Percentiles rank a stretch among this genome's conserved stretches.
phyloP scores from a whole-genome alignment of 2,888 invertebrate genomes.

The Listrodromus nycthemerus region DNA sequence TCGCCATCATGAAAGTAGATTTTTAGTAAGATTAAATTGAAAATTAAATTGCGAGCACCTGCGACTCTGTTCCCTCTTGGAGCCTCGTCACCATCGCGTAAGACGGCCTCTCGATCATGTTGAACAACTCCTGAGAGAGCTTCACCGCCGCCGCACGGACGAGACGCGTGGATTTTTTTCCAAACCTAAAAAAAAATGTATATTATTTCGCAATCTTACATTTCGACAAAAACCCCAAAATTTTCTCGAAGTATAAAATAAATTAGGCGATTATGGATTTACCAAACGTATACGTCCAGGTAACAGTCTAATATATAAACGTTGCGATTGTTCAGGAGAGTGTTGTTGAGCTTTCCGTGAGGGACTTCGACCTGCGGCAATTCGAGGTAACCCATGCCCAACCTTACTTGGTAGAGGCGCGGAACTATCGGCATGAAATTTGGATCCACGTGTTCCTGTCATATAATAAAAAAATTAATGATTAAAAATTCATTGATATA shows the following conservation, averaged over 20 bases:
- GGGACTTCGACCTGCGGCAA: constrained; percentile 95
- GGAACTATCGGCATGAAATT: constrained; percentile 89
- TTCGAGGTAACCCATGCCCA: constrained; percentile 99
- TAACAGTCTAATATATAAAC: constrained; percentile 98
- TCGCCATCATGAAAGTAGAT: not conserved
- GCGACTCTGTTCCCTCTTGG: constrained; percentile 96
- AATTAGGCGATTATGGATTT: constrained; percentile 73
- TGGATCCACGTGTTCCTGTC: constrained; percentile 90
- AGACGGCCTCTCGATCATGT: constrained; percentile 95
- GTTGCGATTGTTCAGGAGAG: constrained; percentile 93
- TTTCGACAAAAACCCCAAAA: not conserved
- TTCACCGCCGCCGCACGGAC: constrained; percentile 98
- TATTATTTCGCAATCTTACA: not conserved
- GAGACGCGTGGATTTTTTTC: constrained; percentile 97
- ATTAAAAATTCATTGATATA: constrained; percentile 30
- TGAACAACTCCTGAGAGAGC: constrained; percentile 97
- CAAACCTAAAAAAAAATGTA: constrained; percentile 89
- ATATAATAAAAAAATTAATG: constrained; percentile 49
- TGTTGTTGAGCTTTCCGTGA: constrained; percentile 91
- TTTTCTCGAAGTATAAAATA: not conserved
- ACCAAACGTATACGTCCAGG: constrained; percentile 98
- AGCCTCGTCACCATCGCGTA: constrained; percentile 95
- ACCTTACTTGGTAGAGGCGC: constrained; percentile 96
- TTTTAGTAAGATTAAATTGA: constrained; percentile 23
- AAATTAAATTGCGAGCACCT: constrained; percentile 84